Percentiles rank a stretch among this genome's conserved stretches.
These are phyloP conservation scores for Chironomus riparius DNA, from an alignment of 2,888 invertebrate genomes.

Conservation along the genomic window DNA sequence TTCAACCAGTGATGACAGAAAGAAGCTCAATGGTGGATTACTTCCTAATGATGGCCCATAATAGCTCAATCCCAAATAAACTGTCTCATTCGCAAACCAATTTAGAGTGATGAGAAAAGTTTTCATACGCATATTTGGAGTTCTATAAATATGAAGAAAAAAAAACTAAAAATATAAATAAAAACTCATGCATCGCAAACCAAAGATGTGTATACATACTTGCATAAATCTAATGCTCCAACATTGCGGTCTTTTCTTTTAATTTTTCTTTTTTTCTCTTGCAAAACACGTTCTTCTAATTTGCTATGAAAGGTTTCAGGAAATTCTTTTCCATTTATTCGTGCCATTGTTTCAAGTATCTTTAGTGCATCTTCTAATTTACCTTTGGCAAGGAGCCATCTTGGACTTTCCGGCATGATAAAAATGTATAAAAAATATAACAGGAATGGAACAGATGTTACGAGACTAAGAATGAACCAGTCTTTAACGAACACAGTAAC, in stretches of 20 bases:
- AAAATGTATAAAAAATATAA: conserved; percentile 78
- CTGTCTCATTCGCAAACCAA: conserved; percentile 89
- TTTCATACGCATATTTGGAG: conserved; percentile 83
- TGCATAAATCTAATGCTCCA: conserved; percentile 40
- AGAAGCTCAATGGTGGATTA: conserved; percentile 82
- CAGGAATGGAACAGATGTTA: conserved; percentile 77
- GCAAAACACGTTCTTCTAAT: conserved; percentile 61
- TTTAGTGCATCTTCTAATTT: conserved; percentile 71
- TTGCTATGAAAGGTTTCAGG: conserved; percentile 64
- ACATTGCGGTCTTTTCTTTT: conserved; percentile 45
- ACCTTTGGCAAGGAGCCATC: conserved; percentile 82
- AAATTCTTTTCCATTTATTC: conserved; percentile 64
- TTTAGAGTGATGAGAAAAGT: conserved; percentile 76
- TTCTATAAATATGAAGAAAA: conserved; percentile 44
- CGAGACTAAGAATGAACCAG: conserved; percentile 72
- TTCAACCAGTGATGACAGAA: conserved; percentile 78
- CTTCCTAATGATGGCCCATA: conserved; percentile 82
- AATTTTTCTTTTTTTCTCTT: conserved; percentile 49
- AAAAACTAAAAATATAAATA: background rate
- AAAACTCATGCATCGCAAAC: no score
- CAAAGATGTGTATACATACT: conserved; percentile 30
- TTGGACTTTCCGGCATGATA: conserved; percentile 80
- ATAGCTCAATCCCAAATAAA: conserved; percentile 84
- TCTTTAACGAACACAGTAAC: conserved; percentile 78
- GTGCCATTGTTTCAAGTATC: conserved; percentile 68